Base-by-base conservation (phyloP, 2,113 vertebrate genomes). In the Patagioenas fasciata region DNA sequence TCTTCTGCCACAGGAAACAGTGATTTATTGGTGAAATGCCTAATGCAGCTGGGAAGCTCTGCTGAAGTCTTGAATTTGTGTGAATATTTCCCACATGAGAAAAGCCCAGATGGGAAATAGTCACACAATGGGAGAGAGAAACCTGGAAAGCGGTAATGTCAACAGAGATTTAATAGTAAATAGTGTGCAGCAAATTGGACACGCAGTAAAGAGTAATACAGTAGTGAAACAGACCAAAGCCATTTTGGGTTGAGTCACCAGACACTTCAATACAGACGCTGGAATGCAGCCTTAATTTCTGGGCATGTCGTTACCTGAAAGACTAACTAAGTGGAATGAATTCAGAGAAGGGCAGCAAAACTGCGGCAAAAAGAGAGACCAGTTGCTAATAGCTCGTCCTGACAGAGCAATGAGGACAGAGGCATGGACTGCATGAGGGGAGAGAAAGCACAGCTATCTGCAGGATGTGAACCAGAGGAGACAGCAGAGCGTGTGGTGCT, bases 51-150 rank as follows among this genome's bases (percentile, higher is more conserved):
- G 93, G 95, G 88, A 95, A 95, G 77, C 58, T 92, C 83, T 61
- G 90, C 72, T 81, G 80, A 95, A 93, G 72, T 44, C 88, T 84
- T 95, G 92, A 92, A 84, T 94, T 95, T 85, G 96, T 81, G 93
- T 75, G 93, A 96, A 84, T 96, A 92, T 96, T 96, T 96, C 95
- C 96, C 93, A 93, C 12, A 36, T 91, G 95, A 94, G 93, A 57
- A 94, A 96, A 96, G 56, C 77, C 88, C 96, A 96, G 85, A 96
- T 96, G 95, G 91, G 88, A 95, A 96, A 96, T 79, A 95, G 86
- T 91, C 96, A 91, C 83, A 94, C 85, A 96, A 91, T 84, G 73
- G 44, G 61, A 92, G 23, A 72, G 88, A 95, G 88, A 96, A 96
- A 96, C 92, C 88, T 96, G 95, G 88, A 96, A 95, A 95, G 91